Evolutionary conservation across 2,113 vertebrate species (phyloP).

Genomic region (Sinocyclocheilus grahami): DNA sequence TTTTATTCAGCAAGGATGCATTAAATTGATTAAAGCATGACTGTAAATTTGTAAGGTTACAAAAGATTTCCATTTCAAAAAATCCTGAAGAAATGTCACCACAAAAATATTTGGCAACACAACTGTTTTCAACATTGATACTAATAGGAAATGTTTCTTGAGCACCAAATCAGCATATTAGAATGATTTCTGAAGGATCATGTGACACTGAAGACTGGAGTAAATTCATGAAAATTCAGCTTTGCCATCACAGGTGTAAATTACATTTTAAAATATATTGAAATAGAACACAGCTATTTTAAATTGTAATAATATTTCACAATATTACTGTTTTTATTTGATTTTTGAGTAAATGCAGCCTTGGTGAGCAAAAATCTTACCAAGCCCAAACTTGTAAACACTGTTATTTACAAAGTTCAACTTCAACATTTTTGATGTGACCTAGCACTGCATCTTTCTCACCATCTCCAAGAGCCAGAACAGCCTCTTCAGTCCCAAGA

Average conservation of each 20-base stretch:
- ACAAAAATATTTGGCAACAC: too few species aligned
- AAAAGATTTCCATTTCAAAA: background rate
- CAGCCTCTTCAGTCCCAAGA: constrained; percentile 79
- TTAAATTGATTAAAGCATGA: background rate
- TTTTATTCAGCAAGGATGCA: too few species aligned
- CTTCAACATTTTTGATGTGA: too few species aligned
- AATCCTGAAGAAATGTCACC: background rate
- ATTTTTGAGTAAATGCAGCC: too few species aligned
- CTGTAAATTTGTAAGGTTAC: background rate
- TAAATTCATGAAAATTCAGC: too few species aligned
- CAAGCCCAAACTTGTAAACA: too few species aligned
- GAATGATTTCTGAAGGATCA: background rate
- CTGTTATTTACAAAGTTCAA: too few species aligned
- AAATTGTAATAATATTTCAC: too few species aligned
- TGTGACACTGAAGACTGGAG: background rate
- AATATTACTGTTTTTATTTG: too few species aligned
- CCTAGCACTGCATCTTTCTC: constrained; percentile 16
- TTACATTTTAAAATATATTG: background rate
- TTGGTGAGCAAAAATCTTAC: too few species aligned
- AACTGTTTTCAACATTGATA: background rate
- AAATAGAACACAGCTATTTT: too few species aligned
- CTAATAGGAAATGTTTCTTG: background rate
- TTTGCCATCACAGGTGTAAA: background rate
- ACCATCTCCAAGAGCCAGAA: constrained; percentile 88
- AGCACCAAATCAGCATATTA: background rate